These are phyloP conservation scores for Lepidurus arcticus DNA, from an alignment of 1,140 invertebrate species.

Conservation along the genomic window DNA sequence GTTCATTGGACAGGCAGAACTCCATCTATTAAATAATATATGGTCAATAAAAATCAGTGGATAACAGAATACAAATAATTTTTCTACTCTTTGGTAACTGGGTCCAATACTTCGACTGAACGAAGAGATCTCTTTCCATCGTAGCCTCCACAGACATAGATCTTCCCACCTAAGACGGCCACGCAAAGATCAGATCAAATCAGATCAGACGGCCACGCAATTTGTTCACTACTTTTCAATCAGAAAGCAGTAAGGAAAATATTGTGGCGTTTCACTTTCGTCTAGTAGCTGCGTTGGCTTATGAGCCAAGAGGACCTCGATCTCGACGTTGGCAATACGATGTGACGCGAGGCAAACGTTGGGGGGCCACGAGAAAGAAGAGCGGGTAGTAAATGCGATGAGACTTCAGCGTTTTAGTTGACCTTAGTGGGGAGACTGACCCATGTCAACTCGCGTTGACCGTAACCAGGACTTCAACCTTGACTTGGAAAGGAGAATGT, in stretches of 20 bases:
- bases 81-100: constrained; percentile 57
- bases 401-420: too few species aligned
- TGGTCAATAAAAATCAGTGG: neutral
- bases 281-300: neutral
- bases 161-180: constrained; percentile 72
- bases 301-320: too few species aligned
- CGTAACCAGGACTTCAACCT: too few species aligned
- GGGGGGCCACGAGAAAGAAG: too few species aligned
- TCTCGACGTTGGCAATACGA: too few species aligned
- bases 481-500: too few species aligned
- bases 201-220: constrained; percentile 70
- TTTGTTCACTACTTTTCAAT: too few species aligned
- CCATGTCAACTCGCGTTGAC: too few species aligned
- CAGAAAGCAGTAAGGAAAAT: neutral
- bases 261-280: neutral
- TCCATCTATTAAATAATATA: constrained; percentile 56
- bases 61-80: neutral
- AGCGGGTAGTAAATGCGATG: too few species aligned
- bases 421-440: too few species aligned
- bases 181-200: too few species aligned
- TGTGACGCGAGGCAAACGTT: too few species aligned
- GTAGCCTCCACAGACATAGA: constrained; percentile 77
- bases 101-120: constrained; percentile 75
- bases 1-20: constrained; percentile 72
- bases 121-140: constrained; percentile 67